Evolutionary conservation across 1,140 invertebrate genomes (phyloP), one percentile per base, ranked within the genome.

Genomic region (Drosophila insularis): DNA sequence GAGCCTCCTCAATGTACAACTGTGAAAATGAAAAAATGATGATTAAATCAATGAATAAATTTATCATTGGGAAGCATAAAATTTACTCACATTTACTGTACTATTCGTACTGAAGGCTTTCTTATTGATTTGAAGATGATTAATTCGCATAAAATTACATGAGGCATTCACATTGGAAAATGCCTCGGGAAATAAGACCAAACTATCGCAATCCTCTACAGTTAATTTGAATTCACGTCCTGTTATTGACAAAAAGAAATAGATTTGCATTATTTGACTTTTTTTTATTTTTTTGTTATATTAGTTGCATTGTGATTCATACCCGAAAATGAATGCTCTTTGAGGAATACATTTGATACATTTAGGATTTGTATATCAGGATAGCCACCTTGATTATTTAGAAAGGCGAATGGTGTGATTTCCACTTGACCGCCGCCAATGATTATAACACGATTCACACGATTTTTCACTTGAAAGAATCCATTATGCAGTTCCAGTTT

Each of bases 311-410:
- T 27, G 5, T 27, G 27, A 46, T 39, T 72, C 74, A 75, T 60
- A 92, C 91, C 77, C 27, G 71, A 67, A 32, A 92, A 71, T 4
- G 86, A 71, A 2, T 76, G 35, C 0, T 63, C 40, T 0, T 73
- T 76, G 8, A 92, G 27, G 11, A 86, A 79, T 0, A 89, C 82
- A 1, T 53, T 17, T 11, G 53, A 32, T 0, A 80, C 68, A n/a
- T 77, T 72, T 0, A 58, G 14, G 5, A 92, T 81, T 27, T 72
- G 56, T 5, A 92, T 84, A 8, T 90, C 87, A 4, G 91, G 91
- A 84, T 67, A 90, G 4, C 89, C 89, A 4, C 56, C 91, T 10
- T 55, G 43, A 68, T 91, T 91, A 17, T 78, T 73, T 0, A 35
- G 39, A 55, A 92, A 92, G 3, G 89, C 78, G 61, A 81, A 66